Base-by-base conservation (phyloP, 2,797 vertebrate species). In the Gallinago stenura region DNA sequence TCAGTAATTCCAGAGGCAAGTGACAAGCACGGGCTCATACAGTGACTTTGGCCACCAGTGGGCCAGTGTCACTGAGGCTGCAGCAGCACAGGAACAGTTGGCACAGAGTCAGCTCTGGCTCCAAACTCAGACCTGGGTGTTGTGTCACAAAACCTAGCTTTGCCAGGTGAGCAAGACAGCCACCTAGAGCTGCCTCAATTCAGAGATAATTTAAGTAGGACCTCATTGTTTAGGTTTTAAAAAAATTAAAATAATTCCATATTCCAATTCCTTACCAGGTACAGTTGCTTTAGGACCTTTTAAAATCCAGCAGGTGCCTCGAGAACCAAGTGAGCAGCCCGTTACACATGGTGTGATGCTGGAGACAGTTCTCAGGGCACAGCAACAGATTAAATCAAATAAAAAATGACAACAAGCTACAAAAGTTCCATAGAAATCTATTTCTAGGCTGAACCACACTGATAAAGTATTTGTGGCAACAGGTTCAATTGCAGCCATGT, bases 11-110 rank as follows among this genome's bases (percentile, higher is more conserved):
- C 64, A 83, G 43, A 46, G 57, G 41, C 41, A 57, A 73, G 31
- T 19, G 45, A 64, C 48, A 60, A 37, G 6, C 80, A 48, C 12
- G 24, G 7, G n/a, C 25, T 66, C 8, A 8, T 1, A 9, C 0
- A 0, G 43, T 3, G 21, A 41, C 48, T 68, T 14, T 8, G 57
- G 39, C 9, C 41, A 60, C 6, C 22, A 53, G 18, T 17, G 9
- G 9, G 31, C 22, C 26, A 58, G 41, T 5, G 21, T 6, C 41
- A 26, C 7, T 3, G 15, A 64, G 22, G 76, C 51, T 53, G 22
- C 33, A 25, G 69, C 39, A 57, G 1, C 4, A 9, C 10, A 70
- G 53, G 25, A 54, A 33, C 3, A 2, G 43, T 53, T 37, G 24
- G 25, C 22, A 56, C 33, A 0, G 1, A 20, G 28, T 31, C 4